Evolutionary conservation across 1,140 invertebrate genomes (phyloP), one percentile per base, ranked within the genome.

Genomic region (Drosophila auraria): DNA sequence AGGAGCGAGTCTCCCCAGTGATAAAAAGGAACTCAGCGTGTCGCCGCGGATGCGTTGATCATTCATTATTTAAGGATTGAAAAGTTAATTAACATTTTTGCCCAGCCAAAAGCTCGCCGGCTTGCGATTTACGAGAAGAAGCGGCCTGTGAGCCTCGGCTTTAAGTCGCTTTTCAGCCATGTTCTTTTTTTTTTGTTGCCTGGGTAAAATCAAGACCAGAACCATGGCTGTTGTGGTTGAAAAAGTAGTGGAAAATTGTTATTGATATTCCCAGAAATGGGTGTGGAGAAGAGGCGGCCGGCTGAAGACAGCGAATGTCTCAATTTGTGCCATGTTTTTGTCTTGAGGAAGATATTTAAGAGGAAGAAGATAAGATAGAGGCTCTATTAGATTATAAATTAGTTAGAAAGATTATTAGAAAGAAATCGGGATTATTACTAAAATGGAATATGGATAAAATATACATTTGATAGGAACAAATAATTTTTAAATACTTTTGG

Each of bases 21-120:
- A 92, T 92, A 92, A 92, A 92, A 92, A 92, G 91, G 91, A 92
- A 92, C 91, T 74, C 91, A 92, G 91, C 91, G 76, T 92, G 91
- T 92, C 91, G 91, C 83, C 91, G 83, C 86, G 84, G 78, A 92
- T 91, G 91, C 91, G 91, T 92, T 92, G 91, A 92, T 92, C 91
- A 92, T 92, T 92, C 91, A 92, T 92, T 92, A 92, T 92, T 92
- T 92, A 92, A 92, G 91, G 91, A 92, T 92, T 92, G 91, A 92
- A 92, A 92, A 92, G 91, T 92, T 92, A 92, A 92, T 92, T 92
- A 92, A 92, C 91, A 92, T 92, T 92, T 92, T 92, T 89, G 83
- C 87, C 66, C 70, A 82, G 86, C 86, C 86, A 82, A 74, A 80
- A 63, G 64, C 47, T 58, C 44, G 53, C 49, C 58, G 42, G 40